phyloP scores from a whole-genome alignment of 2,113 vertebrate species.

The Lamprologus speciosus region DNA sequence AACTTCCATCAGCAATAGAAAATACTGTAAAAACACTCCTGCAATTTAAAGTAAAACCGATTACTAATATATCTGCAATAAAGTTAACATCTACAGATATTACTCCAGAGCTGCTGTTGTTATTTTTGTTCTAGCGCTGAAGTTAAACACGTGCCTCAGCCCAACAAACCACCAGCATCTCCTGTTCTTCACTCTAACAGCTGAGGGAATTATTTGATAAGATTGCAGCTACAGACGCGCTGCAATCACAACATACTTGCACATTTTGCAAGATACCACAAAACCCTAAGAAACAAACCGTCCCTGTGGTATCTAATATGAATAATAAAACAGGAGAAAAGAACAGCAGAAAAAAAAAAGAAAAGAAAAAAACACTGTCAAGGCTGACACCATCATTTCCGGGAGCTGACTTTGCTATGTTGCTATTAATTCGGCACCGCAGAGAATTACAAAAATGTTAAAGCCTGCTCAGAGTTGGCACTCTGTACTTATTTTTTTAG shows the following conservation, averaged over 20 bases:
- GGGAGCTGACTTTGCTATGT: background rate
- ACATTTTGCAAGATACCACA: background rate
- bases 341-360: accelerated
- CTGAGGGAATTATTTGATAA: background rate
- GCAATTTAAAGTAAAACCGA: background rate
- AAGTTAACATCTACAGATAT: background rate
- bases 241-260: background rate
- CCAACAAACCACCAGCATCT: background rate
- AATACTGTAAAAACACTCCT: background rate
- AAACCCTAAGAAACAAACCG: background rate
- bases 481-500: background rate
- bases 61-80: background rate
- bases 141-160: background rate
- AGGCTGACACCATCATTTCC: background rate
- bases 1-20: background rate
- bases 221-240: background rate
- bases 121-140: background rate
- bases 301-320: background rate
- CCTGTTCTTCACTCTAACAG: background rate
- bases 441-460: background rate
- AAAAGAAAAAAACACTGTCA: background rate
- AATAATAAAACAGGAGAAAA: background rate
- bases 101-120: background rate
- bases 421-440: background rate
- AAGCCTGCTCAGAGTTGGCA: background rate